These are phyloP conservation scores for Cantharis flavilabris DNA, from an alignment of 2,888 invertebrate genomes.

Conservation along the genomic window DNA sequence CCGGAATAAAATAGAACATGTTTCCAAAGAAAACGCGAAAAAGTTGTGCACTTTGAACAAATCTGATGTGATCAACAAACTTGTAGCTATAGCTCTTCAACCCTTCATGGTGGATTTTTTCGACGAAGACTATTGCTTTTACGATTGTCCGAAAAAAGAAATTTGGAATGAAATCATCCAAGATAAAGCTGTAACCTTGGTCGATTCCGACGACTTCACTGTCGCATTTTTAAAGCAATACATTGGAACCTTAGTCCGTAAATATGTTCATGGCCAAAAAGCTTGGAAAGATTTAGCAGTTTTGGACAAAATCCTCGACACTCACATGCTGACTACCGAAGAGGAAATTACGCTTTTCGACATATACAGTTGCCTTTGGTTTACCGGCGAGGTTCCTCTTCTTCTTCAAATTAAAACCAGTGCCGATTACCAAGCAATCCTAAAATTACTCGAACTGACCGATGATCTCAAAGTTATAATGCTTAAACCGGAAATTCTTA, in stretches of 20 bases:
- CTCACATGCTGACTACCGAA: background rate
- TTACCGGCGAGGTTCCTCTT: background rate
- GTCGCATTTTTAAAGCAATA: background rate
- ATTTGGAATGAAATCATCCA: constrained; percentile 1
- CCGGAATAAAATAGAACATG: background rate
- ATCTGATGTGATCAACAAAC: constrained; percentile 1
- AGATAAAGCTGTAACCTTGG: background rate
- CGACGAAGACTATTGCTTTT: background rate
- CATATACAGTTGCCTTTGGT: constrained; percentile 6
- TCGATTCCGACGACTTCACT: background rate
- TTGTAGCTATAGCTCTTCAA: background rate
- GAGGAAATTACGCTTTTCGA: background rate
- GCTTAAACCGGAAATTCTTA: background rate
- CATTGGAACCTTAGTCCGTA: background rate
- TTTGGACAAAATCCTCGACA: background rate
- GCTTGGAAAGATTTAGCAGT: background rate
- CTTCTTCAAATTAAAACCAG: background rate
- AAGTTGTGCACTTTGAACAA: background rate
- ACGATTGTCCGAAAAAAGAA: background rate
- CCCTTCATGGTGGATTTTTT: background rate
- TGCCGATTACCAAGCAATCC: background rate
- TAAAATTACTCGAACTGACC: background rate
- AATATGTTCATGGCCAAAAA: background rate
- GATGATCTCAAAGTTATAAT: background rate
- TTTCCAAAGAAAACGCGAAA: background rate